Conservation (phyloP, 2,113 vertebrate species). For the Gambusia affinis region DNA sequence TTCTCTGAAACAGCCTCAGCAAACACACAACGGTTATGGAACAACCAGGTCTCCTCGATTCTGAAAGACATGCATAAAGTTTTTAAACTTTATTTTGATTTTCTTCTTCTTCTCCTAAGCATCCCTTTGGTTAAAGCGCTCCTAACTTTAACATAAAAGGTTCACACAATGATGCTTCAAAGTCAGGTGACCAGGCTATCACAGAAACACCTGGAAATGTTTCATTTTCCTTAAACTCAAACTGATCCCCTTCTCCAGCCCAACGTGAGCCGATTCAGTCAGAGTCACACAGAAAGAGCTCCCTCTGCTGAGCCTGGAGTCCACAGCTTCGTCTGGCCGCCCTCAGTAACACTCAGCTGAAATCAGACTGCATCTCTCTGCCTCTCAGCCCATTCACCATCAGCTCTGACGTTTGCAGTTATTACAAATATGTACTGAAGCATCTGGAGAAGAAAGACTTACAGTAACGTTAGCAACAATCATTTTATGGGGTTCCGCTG, state of each 20-base stretch:
- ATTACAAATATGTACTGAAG: background rate
- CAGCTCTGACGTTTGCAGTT: background rate
- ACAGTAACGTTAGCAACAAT: too few relatives aligned
- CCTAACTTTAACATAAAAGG: background rate
- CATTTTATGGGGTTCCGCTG: too few relatives aligned
- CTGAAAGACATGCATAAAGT: background rate
- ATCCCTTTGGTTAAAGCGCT: background rate
- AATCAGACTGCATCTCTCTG: background rate
- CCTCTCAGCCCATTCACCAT: slow-evolving; percentile 12
- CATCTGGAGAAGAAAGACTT: background rate
- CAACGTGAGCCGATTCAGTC: background rate
- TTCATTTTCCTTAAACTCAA: slow-evolving; percentile 2
- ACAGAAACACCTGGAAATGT: background rate
- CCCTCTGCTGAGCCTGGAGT: slow-evolving; percentile 69
- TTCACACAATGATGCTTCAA: background rate
- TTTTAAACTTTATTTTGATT: background rate
- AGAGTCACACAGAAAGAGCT: slow-evolving; percentile 53
- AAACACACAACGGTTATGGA: slow-evolving; percentile 42
- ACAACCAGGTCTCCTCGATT: slow-evolving; percentile 54
- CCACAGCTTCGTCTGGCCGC: slow-evolving; percentile 25
- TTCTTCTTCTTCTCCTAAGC: background rate
- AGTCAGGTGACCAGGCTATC: background rate
- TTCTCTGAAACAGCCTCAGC: background rate
- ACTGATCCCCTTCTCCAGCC: background rate
- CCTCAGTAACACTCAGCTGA: slow-evolving; percentile 24